phyloP scores from a whole-genome alignment of 2,797 vertebrate genomes.

The Pantherophis alleghaniensis region DNA sequence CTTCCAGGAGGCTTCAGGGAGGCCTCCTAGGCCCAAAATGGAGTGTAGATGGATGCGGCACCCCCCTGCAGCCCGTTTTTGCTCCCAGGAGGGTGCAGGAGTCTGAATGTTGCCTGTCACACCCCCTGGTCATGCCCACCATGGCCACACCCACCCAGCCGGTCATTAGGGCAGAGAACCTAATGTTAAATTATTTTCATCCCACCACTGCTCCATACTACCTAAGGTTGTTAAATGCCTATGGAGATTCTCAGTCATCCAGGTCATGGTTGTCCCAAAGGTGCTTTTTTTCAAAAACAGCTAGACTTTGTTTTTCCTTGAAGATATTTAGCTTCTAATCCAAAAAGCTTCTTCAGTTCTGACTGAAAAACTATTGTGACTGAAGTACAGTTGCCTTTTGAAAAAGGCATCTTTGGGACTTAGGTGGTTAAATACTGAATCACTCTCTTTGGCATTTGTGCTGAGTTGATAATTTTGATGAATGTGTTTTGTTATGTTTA shows the following conservation, averaged over 20 bases:
- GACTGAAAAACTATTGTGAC: background rate
- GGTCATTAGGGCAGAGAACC: no score
- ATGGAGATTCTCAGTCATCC: background rate
- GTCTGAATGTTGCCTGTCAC: no score
- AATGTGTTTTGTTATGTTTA: background rate
- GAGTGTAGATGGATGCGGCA: accelerated
- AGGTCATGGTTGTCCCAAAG: background rate
- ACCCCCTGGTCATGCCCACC: no score
- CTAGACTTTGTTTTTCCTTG: background rate
- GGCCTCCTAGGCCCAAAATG: no score
- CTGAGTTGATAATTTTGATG: background rate
- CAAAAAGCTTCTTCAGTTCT: background rate
- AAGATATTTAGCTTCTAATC: background rate
- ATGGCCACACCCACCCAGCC: no score
- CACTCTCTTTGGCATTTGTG: background rate
- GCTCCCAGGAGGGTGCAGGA: no score
- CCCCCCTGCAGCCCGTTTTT: no score
- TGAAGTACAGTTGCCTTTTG: background rate
- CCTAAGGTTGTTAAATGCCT: background rate
- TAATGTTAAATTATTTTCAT: no score
- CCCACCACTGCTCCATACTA: background rate
- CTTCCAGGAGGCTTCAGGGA: no score
- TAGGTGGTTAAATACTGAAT: background rate
- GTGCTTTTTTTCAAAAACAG: background rate
- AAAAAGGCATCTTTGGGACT: background rate